Base-by-base conservation (phyloP, 2,113 vertebrate species). In the Hassar affinis region DNA sequence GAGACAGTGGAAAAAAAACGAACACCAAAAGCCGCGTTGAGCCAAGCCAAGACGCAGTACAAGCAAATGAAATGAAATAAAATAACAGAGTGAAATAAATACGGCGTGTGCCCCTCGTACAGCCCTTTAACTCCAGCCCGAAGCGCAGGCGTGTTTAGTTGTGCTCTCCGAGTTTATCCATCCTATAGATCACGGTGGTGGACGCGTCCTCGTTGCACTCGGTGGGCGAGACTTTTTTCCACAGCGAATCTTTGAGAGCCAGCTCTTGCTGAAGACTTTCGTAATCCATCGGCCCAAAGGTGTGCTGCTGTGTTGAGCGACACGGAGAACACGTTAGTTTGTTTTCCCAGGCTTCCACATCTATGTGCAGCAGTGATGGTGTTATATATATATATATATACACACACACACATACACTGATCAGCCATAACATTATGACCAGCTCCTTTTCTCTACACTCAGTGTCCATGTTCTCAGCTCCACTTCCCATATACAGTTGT, bases 101-200 rank as follows among this genome's bases (percentile, higher is more conserved):
- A 83, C 10, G 15, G 25, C 15, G 20, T n/a, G 5, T 6, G 52
- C 30, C 72, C 45, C 20, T 22, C 1, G 25, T 22, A 15, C 22
- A 56, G 69, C 47, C 59, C 61, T 45, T 20, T 42, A 42, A 59
- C 3, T 54, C 20, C 68, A 75, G 61, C 38, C 10, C 38, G 52
- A 38, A 38, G 47, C 7, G 27, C 59, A 57, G 85, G 57, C 83
- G 84, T 51, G n/a, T 75, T 64, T 80, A 88, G 88, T 71, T 87
- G 90, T 93, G 94, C 90, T 98, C 93, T 92, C 90, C 93, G 90
- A 94, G 94, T 91, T 92, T 93, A 93, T 97, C 96, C 97, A 97
- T 97, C 94, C 97, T 97, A 98, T 98, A 99, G 81, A 99, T 96
- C 97, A 99, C 90, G 93, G 97, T 99, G 92, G 96, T 98, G 92